Conservation (phyloP, 2,113 vertebrate species). For the Erpornis zantholeuca region DNA sequence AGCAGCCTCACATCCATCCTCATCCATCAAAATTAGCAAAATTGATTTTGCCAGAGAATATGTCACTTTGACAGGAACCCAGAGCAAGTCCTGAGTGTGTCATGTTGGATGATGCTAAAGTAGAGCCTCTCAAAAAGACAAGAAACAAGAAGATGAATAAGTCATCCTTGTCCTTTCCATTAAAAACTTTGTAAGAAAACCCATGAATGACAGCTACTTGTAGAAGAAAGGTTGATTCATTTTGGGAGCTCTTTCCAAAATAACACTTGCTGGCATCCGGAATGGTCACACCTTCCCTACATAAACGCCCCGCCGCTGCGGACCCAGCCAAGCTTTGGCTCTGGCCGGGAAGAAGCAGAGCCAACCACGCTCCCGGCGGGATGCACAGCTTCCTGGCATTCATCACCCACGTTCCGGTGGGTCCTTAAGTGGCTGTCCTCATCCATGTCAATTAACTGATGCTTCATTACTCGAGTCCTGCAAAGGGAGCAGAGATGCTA, state of each 20-base stretch:
- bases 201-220: background rate
- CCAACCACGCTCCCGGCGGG: fast-evolving
- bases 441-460: slow-evolving; percentile 45
- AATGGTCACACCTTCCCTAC: background rate
- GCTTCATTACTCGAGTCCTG: slow-evolving; percentile 11
- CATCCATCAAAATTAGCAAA: background rate
- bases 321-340: background rate
- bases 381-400: background rate
- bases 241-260: background rate
- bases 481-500: background rate
- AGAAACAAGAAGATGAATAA: background rate
- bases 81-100: background rate
- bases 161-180: background rate
- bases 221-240: background rate
- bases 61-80: background rate
- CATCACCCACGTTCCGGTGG: slow-evolving; percentile 23
- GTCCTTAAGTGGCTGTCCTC: slow-evolving; percentile 28
- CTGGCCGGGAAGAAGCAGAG: background rate
- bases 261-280: background rate
- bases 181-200: background rate
- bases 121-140: background rate
- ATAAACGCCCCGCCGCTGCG: fast-evolving
- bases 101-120: background rate
- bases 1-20: background rate
- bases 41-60: background rate